phyloP scores from a whole-genome alignment of 2,888 invertebrate species.

The Bruchidius siliquastri region DNA sequence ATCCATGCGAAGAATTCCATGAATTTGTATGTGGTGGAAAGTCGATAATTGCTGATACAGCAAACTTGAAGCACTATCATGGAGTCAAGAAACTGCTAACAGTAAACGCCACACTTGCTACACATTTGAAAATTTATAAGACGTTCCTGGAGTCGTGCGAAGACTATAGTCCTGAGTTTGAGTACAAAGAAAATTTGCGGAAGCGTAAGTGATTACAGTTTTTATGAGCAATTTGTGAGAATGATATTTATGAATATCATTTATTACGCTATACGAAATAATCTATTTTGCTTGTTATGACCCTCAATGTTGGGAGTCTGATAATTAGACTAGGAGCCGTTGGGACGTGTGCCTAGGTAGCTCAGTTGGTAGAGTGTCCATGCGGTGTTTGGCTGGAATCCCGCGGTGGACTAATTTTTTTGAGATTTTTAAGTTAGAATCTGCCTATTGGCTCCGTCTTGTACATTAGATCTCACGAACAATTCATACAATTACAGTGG shows the following conservation, averaged over 20 bases:
- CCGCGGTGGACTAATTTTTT: too few species aligned
- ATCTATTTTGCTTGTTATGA: too few species aligned
- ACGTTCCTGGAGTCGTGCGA: conserved; percentile 8
- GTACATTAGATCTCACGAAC: too few species aligned
- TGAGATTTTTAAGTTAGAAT: too few species aligned
- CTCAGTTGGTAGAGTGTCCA: too few species aligned
- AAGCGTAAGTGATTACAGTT: conserved; percentile 1
- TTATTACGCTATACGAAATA: too few species aligned
- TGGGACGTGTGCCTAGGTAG: too few species aligned
- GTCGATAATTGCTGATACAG: background rate
- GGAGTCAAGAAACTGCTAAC: background rate
- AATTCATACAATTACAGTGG: background rate
- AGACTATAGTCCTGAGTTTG: conserved; percentile 5
- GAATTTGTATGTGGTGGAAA: conserved; percentile 10
- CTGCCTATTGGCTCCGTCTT: background rate
- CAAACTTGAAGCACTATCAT: conserved; percentile 5
- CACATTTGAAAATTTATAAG: conserved; percentile 8
- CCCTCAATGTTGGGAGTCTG: too few species aligned
- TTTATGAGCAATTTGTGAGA: background rate
- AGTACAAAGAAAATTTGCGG: conserved; percentile 2
- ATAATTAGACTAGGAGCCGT: too few species aligned
- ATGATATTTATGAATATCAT: too few species aligned
- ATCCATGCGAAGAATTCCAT: conserved; percentile 12
- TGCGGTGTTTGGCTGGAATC: too few species aligned
- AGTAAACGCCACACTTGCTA: background rate